Evolutionary conservation across 1,140 invertebrate species (phyloP).

Genomic region (Sogatella furcifera): DNA sequence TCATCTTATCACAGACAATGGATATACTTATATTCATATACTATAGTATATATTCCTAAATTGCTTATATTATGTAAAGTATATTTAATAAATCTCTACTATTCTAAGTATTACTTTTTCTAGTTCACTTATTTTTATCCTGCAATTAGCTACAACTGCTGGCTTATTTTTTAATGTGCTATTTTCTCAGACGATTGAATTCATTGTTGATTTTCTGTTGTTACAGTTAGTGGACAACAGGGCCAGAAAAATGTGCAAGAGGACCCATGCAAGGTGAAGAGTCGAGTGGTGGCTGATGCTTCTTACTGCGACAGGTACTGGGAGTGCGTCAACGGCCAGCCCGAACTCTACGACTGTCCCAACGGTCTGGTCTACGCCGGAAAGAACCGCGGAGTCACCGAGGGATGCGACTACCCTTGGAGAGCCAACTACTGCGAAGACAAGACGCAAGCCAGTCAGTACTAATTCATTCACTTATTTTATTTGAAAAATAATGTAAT

Average conservation of each 20-base stretch:
- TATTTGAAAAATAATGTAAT: no score
- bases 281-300: slow-evolving; percentile 55
- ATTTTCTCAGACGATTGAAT: no score
- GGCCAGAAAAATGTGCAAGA: slow-evolving; percentile 21
- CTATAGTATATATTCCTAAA: no score
- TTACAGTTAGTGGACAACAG: slow-evolving; percentile 10
- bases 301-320: slow-evolving; percentile 76
- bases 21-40: no score
- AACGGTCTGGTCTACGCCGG: slow-evolving; percentile 83
- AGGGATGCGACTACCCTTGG: slow-evolving; percentile 84
- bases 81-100: no score
- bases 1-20: no score
- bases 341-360: slow-evolving; percentile 77
- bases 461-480: not conserved
- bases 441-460: slow-evolving; percentile 59
- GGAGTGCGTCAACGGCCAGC: slow-evolving; percentile 68
- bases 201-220: not conserved
- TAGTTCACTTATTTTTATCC: no score
- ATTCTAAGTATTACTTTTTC: no score
- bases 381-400: slow-evolving; percentile 71
- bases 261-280: slow-evolving; percentile 27
- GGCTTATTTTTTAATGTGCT: no score
- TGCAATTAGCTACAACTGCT: no score
- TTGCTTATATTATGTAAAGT: no score
- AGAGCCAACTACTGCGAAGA: slow-evolving; percentile 73